Conservation (phyloP, 1,140 invertebrate species). For the Nylanderia fulva region DNA sequence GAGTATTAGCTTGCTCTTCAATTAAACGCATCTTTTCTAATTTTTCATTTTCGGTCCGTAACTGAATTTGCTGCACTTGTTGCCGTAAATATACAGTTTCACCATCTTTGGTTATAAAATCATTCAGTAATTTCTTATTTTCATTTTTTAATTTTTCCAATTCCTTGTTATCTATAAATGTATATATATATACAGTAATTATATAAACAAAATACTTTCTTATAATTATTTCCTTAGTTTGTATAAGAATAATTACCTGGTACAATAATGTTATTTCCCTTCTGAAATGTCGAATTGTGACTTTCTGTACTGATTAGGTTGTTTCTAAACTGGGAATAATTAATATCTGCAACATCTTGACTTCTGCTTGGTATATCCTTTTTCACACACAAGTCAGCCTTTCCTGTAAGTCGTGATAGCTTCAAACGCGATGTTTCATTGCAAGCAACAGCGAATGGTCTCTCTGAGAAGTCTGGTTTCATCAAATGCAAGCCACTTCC, state of each 20-base stretch:
- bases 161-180: conserved; percentile 52
- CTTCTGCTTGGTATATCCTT: conserved; percentile 12
- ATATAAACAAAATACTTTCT: conserved; percentile 41
- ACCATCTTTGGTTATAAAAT: conserved; percentile 80
- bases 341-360: conserved; percentile 17
- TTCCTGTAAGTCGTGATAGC: conserved; percentile 28
- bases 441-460: not conserved
- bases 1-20: conserved; percentile 75
- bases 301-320: conserved; percentile 64
- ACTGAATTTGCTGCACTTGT: conserved; percentile 75
- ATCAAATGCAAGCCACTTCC: not conserved
- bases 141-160: conserved; percentile 76
- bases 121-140: conserved; percentile 76
- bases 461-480: conserved; percentile 24
- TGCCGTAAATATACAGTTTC: conserved; percentile 78
- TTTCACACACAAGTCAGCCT: conserved; percentile 22
- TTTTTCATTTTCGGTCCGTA: conserved; percentile 73
- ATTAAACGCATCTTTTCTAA: conserved; percentile 74
- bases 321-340: conserved; percentile 69
- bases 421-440: conserved; percentile 62
- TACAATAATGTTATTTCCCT: conserved; percentile 56
- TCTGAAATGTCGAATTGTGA: conserved; percentile 78
- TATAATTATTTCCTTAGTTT: not conserved
- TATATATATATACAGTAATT: not conserved
- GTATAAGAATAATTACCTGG: conserved; percentile 61